Conservation (phyloP, 2,888 invertebrate species). For the Nudaria mundana region DNA sequence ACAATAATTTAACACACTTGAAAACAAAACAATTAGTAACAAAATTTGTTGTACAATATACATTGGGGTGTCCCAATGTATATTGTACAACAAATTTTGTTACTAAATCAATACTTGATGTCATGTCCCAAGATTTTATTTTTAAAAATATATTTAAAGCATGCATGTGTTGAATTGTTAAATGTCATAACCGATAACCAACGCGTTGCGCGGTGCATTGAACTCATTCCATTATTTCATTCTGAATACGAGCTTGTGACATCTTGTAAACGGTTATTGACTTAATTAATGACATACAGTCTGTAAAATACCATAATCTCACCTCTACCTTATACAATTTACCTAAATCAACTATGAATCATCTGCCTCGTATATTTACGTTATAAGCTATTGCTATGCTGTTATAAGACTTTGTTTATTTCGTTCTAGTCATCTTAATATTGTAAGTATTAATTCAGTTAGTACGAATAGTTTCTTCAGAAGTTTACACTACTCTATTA, state of each 20-base stretch:
- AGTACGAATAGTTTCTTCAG: constrained; percentile 14
- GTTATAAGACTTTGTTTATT: constrained; percentile 39
- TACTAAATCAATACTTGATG: no score
- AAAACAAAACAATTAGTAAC: no score
- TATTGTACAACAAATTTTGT: no score
- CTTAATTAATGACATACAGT: constrained; percentile 36
- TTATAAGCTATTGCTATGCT: constrained; percentile 32
- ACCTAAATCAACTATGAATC: constrained; percentile 43
- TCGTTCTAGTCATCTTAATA: constrained; percentile 59
- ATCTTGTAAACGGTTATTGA: constrained; percentile 35
- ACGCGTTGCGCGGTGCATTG: constrained; percentile 5
- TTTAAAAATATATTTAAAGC: not conserved
- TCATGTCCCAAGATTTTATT: no score
- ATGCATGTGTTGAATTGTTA: not conserved
- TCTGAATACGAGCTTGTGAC: constrained; percentile 33
- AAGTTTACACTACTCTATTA: constrained; percentile 10
- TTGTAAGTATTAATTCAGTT: constrained; percentile 39
- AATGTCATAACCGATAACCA: constrained; percentile 8
- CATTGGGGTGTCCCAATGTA: no score
- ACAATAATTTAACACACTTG: no score
- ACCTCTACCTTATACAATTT: constrained; percentile 41
- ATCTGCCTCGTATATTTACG: constrained; percentile 18
- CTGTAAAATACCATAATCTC: constrained; percentile 24
- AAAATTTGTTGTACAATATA: no score
- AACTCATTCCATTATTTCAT: constrained; percentile 15